Evolutionary conservation across 2,797 vertebrate genomes (phyloP).

Genomic region (Catamblyrhynchus diadema): DNA sequence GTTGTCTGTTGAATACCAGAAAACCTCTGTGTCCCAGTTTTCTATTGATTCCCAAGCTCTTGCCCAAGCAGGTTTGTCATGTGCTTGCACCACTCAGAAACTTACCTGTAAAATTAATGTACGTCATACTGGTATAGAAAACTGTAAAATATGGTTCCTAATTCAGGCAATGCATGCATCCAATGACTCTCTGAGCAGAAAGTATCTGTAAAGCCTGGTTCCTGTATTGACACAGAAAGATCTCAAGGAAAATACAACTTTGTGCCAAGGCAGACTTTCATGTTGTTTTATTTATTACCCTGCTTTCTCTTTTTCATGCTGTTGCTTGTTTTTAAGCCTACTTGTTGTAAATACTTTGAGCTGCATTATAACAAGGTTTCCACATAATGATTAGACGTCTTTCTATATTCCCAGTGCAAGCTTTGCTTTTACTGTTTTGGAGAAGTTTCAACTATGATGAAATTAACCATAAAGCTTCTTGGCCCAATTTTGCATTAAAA

Average conservation of each 20-base stretch:
- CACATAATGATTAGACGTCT: background rate
- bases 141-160: background rate
- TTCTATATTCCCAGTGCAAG: background rate
- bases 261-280: background rate
- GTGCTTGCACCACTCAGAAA: background rate
- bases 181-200: background rate
- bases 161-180: background rate
- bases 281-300: background rate
- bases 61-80: background rate
- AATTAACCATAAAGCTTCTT: constrained; percentile 21
- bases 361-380: background rate
- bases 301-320: background rate
- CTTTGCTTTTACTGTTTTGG: constrained; percentile 47
- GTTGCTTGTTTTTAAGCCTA: background rate
- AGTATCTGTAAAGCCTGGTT: background rate
- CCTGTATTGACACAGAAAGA: background rate
- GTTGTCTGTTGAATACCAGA: background rate
- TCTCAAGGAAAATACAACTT: background rate
- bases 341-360: background rate
- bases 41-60: background rate
- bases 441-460: constrained; percentile 9
- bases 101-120: background rate
- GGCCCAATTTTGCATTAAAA: background rate
- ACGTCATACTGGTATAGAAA: background rate
- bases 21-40: background rate